These are phyloP conservation scores for Bugula neritina DNA, from an alignment of 2,888 invertebrate genomes.

Conservation along the genomic window DNA sequence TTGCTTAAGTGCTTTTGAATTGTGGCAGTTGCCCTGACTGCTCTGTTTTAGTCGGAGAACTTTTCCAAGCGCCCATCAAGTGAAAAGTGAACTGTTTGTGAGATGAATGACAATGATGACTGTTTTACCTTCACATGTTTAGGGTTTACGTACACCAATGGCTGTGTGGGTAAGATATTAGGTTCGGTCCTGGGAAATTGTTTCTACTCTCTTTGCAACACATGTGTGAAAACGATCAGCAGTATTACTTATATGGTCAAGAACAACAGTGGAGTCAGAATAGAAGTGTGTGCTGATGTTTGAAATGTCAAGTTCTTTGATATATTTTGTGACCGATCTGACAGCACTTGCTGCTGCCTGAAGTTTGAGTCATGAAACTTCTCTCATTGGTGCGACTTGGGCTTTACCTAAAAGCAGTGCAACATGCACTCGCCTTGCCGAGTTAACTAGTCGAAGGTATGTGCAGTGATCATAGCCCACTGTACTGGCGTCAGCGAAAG, in stretches of 20 bases:
- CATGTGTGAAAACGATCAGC: neutral
- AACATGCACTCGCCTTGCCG: neutral
- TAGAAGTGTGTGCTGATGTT: neutral
- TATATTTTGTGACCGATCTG: neutral
- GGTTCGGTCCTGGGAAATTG: conserved; percentile 28
- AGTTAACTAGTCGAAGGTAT: neutral
- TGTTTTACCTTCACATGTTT: conserved; percentile 30
- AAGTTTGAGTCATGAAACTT: neutral
- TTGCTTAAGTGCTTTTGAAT: neutral
- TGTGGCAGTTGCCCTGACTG: neutral
- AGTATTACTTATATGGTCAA: neutral
- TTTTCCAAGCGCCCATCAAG: neutral
- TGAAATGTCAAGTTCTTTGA: neutral
- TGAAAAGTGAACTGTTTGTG: neutral
- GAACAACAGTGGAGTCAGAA: neutral
- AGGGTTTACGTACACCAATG: neutral
- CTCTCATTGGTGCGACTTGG: neutral
- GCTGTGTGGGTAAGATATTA: neutral
- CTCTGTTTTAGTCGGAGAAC: conserved; percentile 9
- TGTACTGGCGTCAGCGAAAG: neutral
- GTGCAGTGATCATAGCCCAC: neutral
- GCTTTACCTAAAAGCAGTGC: neutral
- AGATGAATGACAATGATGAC: neutral
- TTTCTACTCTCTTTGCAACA: neutral
- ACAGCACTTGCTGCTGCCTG: neutral